Base-by-base conservation (phyloP, 30 jellyfish, hydroid and myxozoan species). In the Hydractinia echinata region DNA sequence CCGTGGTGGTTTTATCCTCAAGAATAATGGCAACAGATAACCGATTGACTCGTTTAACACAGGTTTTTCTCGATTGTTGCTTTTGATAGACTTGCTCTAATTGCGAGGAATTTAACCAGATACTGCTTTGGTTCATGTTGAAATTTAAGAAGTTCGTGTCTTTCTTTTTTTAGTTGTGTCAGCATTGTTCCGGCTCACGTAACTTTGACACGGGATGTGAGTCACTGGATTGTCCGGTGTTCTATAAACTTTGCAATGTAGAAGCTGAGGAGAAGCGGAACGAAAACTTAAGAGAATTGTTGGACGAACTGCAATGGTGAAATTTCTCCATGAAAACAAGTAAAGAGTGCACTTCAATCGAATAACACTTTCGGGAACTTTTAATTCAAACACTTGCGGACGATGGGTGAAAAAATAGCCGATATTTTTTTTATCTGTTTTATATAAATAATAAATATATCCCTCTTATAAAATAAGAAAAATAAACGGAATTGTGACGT, bases 181-280 rank as follows among this genome's bases (percentile, higher is more conserved):
- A 73, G 61, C 97, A 90, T 53, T 90, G 97, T 72, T 85, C 94
- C 13, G 87, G 90, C 8, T 54, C 94, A 18, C 88, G 78, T 53
- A 84, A 67, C 7, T 85, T 77, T 66, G 0, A 70, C 10, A 52
- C 20, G 5, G 74, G 81, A 66, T 90, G 97, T 84, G 62, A 76
- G 10, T 90, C 97, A 48, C 87, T 86, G 11, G 97, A 90, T 73
- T 90, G 97, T 64, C 97, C 97, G 19, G 89, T 90, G 51, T 51
- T 83, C 72, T 92, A 81, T 60, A 90, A 90, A 81, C 87, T 90
- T 82, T 81, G 76, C 81, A 89, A 90, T 20, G 87, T 85, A 44
- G 82, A 79, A 79, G 71, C 64, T 7, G 96, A 89, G 49, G 54
- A 79, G 44, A 85, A 81, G 30, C n/a, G 81, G n/a, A 80, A 77